A percentile compares a stretch with the other conserved stretches of the same genome.
Conservation (phyloP, 2,113 vertebrate species). For the Hemiscyllium ocellatum region DNA sequence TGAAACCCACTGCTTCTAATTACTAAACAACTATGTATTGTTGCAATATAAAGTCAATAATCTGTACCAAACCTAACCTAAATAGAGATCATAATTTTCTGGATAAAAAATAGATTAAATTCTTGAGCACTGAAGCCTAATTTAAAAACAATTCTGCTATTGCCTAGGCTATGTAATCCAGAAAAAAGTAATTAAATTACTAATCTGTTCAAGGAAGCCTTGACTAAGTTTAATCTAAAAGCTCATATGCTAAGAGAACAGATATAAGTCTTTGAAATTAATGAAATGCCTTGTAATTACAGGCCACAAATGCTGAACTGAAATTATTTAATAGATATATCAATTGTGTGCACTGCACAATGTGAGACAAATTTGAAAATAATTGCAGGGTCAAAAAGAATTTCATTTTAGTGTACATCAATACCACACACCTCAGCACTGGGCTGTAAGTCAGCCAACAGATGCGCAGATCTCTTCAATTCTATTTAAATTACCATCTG, state of each 20-base stretch:
- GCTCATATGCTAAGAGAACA: background rate
- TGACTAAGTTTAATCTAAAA: background rate
- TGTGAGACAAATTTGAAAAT: background rate
- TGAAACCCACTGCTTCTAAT: background rate
- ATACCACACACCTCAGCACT: background rate
- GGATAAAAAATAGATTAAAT: background rate
- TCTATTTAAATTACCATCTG: background rate
- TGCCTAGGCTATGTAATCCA: background rate
- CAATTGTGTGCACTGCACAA: background rate
- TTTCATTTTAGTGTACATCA: background rate
- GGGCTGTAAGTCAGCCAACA: background rate
- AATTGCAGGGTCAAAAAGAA: background rate
- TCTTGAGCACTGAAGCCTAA: background rate
- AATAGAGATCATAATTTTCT: background rate
- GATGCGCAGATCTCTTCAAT: background rate
- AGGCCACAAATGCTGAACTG: background rate
- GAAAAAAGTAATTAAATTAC: slow-evolving; percentile 1
- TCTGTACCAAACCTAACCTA: background rate
- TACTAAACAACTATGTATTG: background rate
- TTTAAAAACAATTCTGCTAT: background rate
- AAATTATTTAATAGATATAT: background rate
- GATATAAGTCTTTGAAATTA: slow-evolving; percentile 16
- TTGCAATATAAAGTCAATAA: background rate
- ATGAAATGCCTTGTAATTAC: background rate
- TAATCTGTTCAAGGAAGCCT: background rate